Evolutionary conservation across 2,888 invertebrate genomes (phyloP), one percentile per base, ranked within the genome.

Genomic region (Orchesella flavescens): DNA sequence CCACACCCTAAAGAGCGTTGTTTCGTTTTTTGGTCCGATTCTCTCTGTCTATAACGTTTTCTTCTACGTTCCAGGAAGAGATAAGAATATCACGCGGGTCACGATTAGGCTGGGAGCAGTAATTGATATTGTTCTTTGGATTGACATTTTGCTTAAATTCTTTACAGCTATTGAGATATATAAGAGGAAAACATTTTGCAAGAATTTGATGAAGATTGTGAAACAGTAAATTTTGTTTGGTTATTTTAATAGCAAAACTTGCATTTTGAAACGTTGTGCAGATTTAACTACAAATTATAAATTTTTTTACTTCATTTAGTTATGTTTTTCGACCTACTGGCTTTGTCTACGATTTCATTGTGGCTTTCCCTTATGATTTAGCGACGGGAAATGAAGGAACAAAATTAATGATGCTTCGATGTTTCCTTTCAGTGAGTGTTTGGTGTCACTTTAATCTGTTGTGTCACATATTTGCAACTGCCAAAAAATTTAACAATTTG

Each of bases 181-280:
- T 0, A 83, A 82, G 19, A 73, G 84, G 19, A 77, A 84, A 23
- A 73, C 73, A 4, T 87, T 78, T 73, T 87, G 87, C 79, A 87
- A 85, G 55, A 17, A 46, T 34, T 46, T 69, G 4, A 55, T 13
- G 15, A 80, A 69, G 24, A 82, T 87, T 57, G 59, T 83, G 7
- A 23, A 46, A 17, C 65, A 79, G 87, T 87, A 77, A 83, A 63
- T 23, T 65, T 1, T 13, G 2, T 61, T 17, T 19, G 17, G 4
- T 53, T 3, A 53, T n/a, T 43, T 15, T 61, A 61, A 61, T 21
- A 61, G 5, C 23, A 61, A 23, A 21, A 24, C 7, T n/a, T n/a
- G n/a, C 7, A 61, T 61, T 61, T 15, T n/a, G 9, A 71, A 19
- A n/a, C 4, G 7, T 73, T 57, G 10, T 59, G 9, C 3, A 19